These are phyloP conservation scores for Sthenelais limicola DNA, from an alignment of 2,888 invertebrate genomes.

Conservation along the genomic window DNA sequence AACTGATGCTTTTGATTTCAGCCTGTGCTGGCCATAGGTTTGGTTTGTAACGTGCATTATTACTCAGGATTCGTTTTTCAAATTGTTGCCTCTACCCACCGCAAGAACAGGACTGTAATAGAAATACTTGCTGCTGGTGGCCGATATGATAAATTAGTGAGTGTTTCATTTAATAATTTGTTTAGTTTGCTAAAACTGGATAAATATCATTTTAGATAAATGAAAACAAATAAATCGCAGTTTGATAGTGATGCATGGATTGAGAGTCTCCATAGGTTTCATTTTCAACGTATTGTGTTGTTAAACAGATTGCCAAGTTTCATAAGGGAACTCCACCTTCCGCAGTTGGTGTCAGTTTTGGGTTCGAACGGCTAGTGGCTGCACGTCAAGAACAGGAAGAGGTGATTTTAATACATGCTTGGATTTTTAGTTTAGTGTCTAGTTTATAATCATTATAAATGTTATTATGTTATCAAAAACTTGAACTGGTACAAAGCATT, in stretches of 20 bases:
- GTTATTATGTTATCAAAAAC: background rate
- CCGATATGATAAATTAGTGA: conserved; percentile 87
- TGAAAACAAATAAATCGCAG: background rate
- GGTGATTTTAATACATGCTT: background rate
- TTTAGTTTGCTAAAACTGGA: no score
- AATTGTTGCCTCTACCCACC: conserved; percentile 75
- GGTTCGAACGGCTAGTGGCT: conserved; percentile 82
- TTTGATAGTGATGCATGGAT: background rate
- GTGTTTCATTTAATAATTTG: conserved; percentile 3
- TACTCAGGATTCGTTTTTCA: conserved; percentile 82
- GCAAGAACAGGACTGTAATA: conserved; percentile 72
- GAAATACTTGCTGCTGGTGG: conserved; percentile 91
- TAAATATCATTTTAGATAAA: background rate
- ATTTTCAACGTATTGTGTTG: no score
- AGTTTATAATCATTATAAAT: no score
- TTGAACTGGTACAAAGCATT: background rate
- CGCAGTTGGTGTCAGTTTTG: conserved; percentile 89
- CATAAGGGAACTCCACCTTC: conserved; percentile 73
- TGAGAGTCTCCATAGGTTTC: no score
- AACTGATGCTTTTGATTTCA: no score
- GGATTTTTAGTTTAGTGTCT: background rate
- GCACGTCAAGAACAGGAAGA: conserved; percentile 74
- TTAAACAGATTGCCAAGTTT: conserved; percentile 44
- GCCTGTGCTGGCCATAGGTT: conserved; percentile 77
- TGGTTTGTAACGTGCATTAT: conserved; percentile 78